phyloP scores from a whole-genome alignment of 2,888 invertebrate species.

The Desoria tigrina region DNA sequence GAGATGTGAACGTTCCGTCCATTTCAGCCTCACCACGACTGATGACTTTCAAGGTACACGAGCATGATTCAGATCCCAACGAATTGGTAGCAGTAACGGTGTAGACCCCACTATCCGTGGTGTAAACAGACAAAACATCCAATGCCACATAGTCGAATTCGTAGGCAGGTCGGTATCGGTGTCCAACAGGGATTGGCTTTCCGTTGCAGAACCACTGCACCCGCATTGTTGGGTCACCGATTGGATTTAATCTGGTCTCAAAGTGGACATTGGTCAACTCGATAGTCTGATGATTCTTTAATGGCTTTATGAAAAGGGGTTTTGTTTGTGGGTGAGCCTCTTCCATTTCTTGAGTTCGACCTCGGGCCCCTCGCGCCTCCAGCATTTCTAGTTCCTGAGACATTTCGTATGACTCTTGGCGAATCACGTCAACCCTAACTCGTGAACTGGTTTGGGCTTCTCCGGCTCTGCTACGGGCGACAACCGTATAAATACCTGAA shows the following conservation, averaged over 20 bases:
- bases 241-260: constrained; percentile 86
- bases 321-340: constrained; percentile 75
- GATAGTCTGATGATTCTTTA: constrained; percentile 85
- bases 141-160: constrained; percentile 97
- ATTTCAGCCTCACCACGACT: constrained; percentile 76
- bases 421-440: constrained; percentile 62
- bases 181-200: constrained; percentile 81
- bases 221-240: constrained; percentile 75
- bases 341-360: constrained; percentile 68
- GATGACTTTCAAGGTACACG: constrained; percentile 83
- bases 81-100: constrained; percentile 93
- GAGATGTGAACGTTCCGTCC: constrained; percentile 87
- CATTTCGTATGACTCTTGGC: constrained; percentile 8
- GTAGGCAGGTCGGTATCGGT: constrained; percentile 91
- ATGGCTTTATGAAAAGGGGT: constrained; percentile 80
- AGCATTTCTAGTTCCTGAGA: constrained; percentile 67
- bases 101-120: constrained; percentile 90
- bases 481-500: constrained; percentile 91
- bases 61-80: constrained; percentile 90
- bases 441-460: constrained; percentile 88
- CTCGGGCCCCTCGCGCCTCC: constrained; percentile 58
- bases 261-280: constrained; percentile 90
- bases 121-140: constrained; percentile 92
- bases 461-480: constrained; percentile 90
- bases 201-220: constrained; percentile 94